Percentiles rank a stretch among this genome's conserved stretches.
These are phyloP conservation scores for Synergus japonicus DNA, from an alignment of 2,888 invertebrate genomes.

Conservation along the genomic window DNA sequence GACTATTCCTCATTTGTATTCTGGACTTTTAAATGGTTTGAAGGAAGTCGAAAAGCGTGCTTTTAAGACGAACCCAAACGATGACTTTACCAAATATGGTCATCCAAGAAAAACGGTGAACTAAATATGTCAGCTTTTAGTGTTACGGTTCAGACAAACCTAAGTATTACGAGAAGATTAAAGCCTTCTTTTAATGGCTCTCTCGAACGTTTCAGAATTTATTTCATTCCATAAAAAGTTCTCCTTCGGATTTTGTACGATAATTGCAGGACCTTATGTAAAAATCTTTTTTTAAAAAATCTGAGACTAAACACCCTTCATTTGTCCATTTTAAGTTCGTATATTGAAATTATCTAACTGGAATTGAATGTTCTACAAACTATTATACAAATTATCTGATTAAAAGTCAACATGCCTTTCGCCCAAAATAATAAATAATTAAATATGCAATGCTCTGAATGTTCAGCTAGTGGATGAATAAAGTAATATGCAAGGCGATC, in stretches of 20 bases:
- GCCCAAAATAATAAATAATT: background rate
- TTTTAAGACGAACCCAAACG: conserved; percentile 40
- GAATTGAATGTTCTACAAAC: conserved; percentile 22
- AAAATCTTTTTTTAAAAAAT: background rate
- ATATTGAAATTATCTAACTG: background rate
- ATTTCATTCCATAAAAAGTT: conserved; percentile 2
- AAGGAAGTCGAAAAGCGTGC: conserved; percentile 19
- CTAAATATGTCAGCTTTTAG: conserved; percentile 12
- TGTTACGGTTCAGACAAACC: background rate
- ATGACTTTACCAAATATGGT: conserved; percentile 51
- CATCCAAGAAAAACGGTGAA: background rate
- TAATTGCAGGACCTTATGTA: background rate
- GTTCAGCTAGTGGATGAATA: background rate
- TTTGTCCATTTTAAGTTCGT: background rate
- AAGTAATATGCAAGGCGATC: conserved; percentile 16
- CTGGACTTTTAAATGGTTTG: conserved; percentile 51
- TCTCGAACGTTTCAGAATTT: background rate
- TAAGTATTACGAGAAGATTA: background rate
- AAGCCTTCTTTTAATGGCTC: background rate
- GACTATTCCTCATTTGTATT: conserved; percentile 49
- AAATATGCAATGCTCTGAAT: background rate
- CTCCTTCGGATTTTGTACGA: background rate
- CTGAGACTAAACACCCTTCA: background rate
- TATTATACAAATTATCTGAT: conserved; percentile 6
- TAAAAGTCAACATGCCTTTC: background rate